These are phyloP conservation scores for Camponotus pennsylvanicus DNA, from an alignment of 1,140 invertebrate genomes.

Conservation along the genomic window DNA sequence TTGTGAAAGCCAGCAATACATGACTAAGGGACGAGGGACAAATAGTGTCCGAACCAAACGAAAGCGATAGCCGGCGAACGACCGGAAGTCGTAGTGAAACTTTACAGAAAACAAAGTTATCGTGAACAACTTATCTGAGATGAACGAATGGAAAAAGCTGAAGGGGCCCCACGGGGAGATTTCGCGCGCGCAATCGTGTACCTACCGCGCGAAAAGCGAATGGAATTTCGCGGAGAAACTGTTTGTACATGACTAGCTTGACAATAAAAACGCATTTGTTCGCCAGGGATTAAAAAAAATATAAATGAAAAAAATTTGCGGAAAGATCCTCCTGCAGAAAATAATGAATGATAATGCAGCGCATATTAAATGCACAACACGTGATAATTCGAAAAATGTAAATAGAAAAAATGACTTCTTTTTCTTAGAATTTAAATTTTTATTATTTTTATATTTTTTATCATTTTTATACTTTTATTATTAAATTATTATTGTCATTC, in stretches of 20 bases:
- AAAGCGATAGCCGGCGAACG: conserved; percentile 21
- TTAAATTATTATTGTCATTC: too few relatives aligned
- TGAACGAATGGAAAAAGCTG: conserved; percentile 57
- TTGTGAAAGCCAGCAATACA: not conserved
- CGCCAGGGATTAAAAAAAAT: not conserved
- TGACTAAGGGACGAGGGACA: not conserved
- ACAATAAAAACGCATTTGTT: conserved; percentile 19
- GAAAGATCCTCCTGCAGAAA: not conserved
- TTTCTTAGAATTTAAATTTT: not conserved
- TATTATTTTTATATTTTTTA: not conserved
- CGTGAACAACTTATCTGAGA: conserved; percentile 52
- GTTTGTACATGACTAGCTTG: conserved; percentile 46
- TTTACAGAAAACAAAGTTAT: conserved; percentile 42
- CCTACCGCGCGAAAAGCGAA: conserved; percentile 15
- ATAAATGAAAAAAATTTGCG: not conserved
- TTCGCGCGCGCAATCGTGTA: conserved; percentile 20
- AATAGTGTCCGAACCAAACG: not conserved
- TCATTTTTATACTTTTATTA: too few relatives aligned
- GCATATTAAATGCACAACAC: not conserved
- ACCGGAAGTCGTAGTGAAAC: conserved; percentile 44
- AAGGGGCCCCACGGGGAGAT: conserved; percentile 24
- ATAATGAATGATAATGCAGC: not conserved
- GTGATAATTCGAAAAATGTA: not conserved
- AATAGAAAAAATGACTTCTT: not conserved
- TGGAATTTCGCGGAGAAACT: conserved; percentile 48